Conservation (phyloP, 2,113 vertebrate species). For the Megaceryle maxima region DNA sequence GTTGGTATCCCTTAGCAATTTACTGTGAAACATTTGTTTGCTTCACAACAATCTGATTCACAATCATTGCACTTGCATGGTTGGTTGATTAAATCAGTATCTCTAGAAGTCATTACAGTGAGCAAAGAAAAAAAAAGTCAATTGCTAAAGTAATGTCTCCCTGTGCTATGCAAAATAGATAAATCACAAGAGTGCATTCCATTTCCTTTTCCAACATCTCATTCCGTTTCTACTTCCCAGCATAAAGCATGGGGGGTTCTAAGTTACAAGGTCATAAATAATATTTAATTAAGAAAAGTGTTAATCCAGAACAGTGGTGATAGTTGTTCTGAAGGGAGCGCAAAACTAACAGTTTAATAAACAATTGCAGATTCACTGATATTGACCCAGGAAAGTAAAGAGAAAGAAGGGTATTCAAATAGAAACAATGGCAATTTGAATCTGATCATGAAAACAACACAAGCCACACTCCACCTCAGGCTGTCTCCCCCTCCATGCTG, state of each 20-base stretch:
- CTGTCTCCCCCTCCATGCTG: not conserved
- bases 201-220: not conserved
- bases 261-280: not conserved
- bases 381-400: not conserved
- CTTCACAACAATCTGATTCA: conserved; percentile 42
- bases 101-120: conserved; percentile 18
- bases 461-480: not conserved
- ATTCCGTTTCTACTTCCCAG: not conserved
- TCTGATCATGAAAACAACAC: not conserved
- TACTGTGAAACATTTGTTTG: conserved; percentile 60
- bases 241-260: not conserved
- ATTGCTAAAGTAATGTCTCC: not conserved
- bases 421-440: not conserved
- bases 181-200: not conserved
- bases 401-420: not conserved
- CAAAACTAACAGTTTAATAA: not conserved
- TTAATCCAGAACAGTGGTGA: not conserved
- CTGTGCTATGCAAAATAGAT: conserved; percentile 3
- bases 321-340: not conserved
- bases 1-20: conserved; percentile 54
- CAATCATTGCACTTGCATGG: conserved; percentile 22
- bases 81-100: conserved; percentile 58
- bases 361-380: not conserved
- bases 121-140: conserved; percentile 21
- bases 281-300: not conserved